Evolutionary conservation across 2,888 invertebrate genomes (phyloP).

Genomic region (Listrodromus nycthemerus): DNA sequence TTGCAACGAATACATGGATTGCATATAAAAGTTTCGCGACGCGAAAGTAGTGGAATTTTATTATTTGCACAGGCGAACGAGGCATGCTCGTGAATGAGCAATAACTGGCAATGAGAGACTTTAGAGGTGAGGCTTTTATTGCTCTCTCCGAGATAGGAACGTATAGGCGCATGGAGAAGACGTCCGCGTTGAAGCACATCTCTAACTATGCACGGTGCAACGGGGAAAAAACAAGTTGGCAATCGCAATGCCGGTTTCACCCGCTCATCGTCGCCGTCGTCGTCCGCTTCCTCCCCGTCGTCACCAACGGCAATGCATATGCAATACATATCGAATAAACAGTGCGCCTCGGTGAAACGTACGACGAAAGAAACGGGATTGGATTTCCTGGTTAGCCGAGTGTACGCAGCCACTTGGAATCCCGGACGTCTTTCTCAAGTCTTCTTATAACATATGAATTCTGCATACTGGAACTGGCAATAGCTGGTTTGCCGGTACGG

Average conservation of each 20-base stretch:
- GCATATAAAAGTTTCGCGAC: constrained; percentile 46
- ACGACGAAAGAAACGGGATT: constrained; percentile 53
- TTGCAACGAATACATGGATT: background rate
- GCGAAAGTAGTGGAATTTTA: constrained; percentile 55
- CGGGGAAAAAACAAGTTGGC: constrained; percentile 43
- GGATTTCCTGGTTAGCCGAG: constrained; percentile 53
- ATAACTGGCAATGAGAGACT: constrained; percentile 25
- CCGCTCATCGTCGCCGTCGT: constrained; percentile 37
- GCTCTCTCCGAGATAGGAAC: constrained; percentile 22
- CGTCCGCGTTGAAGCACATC: constrained; percentile 28
- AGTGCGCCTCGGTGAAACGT: constrained; percentile 39
- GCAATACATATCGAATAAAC: constrained; percentile 27
- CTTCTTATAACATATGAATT: constrained; percentile 1
- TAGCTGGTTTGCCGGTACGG: background rate
- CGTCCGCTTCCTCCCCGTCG: constrained; percentile 34
- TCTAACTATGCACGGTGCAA: constrained; percentile 3
- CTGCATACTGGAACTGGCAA: background rate
- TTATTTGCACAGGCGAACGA: constrained; percentile 49
- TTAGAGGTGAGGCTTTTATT: constrained; percentile 43
- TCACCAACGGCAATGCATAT: constrained; percentile 16
- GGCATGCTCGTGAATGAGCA: constrained; percentile 32
- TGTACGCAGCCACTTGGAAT: constrained; percentile 20
- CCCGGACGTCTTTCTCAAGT: constrained; percentile 22
- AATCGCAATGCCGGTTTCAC: constrained; percentile 57
- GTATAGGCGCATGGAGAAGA: constrained; percentile 20